These are phyloP conservation scores for Pseudeuparius sepicola DNA, from an alignment of 2,888 invertebrate species.

Conservation along the genomic window DNA sequence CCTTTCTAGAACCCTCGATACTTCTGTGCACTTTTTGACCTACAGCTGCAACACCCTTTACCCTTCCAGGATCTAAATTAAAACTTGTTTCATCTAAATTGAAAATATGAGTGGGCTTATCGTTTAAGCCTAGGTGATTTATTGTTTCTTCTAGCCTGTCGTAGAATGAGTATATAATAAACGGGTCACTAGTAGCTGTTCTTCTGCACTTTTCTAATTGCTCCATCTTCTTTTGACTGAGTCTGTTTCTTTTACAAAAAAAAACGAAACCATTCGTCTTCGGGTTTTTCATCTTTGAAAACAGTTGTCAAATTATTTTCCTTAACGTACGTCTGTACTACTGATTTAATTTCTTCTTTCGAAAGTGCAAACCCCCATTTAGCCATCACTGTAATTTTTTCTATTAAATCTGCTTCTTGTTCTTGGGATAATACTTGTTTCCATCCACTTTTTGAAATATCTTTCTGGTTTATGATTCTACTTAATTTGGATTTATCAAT, in stretches of 20 bases:
- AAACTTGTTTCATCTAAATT: constrained; percentile 23
- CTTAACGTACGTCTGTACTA: constrained; percentile 14
- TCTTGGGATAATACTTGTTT: constrained; percentile 8
- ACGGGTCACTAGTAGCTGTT: constrained; percentile 14
- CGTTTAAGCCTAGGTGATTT: constrained; percentile 15
- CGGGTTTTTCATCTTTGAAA: constrained; percentile 17
- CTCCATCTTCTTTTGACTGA: constrained; percentile 17
- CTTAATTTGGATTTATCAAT: constrained; percentile 10
- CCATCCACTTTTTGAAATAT: constrained; percentile 6
- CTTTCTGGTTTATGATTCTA: constrained; percentile 7
- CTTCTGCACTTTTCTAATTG: constrained; percentile 16
- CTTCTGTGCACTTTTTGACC: constrained; percentile 12
- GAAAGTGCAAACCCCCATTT: no score
- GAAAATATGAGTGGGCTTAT: constrained; percentile 18
- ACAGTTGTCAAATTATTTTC: constrained; percentile 15
- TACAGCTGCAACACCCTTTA: constrained; percentile 10
- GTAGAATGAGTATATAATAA: constrained; percentile 14
- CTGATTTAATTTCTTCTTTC: constrained; percentile 14
- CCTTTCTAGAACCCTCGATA: constrained; percentile 13
- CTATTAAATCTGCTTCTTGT: constrained; percentile 7
- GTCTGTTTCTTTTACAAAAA: constrained; percentile 18
- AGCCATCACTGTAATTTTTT: constrained; percentile 7
- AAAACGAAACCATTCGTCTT: constrained; percentile 19
- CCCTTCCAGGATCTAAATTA: constrained; percentile 18
- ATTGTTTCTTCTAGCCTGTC: no score